Evolutionary conservation across 2,113 vertebrate species (phyloP).

Genomic region (Ceyx cyanopectus): DNA sequence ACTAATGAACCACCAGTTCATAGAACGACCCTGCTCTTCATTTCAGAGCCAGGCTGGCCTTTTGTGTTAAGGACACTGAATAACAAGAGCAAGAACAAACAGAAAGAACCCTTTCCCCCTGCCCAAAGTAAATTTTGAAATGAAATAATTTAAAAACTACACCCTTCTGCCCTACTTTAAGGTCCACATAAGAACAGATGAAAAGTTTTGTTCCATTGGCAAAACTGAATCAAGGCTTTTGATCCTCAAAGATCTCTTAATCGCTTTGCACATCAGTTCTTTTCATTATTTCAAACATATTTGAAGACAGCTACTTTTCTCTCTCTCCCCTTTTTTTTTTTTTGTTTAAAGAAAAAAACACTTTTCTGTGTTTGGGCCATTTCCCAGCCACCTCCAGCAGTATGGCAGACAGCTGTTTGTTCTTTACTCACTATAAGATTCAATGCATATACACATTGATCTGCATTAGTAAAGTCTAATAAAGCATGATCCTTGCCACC

Average conservation of each 20-base stretch:
- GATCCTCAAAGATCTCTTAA: conserved; percentile 75
- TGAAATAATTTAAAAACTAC: conserved; percentile 72
- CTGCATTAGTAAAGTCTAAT: not conserved
- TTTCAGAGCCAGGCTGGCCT: conserved; percentile 72
- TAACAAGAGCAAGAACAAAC: conserved; percentile 76
- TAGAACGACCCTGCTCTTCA: conserved; percentile 56
- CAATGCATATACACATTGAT: not conserved
- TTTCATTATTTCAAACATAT: conserved; percentile 71
- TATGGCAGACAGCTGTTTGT: conserved; percentile 1
- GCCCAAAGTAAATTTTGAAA: conserved; percentile 77
- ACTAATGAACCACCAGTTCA: conserved; percentile 61
- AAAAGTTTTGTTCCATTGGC: conserved; percentile 65
- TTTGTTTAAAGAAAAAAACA: not conserved
- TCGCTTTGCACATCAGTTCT: conserved; percentile 63
- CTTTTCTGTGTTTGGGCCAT: conserved; percentile 26
- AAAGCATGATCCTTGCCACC: not conserved
- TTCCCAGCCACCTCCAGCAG: not conserved
- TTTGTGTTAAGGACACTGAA: conserved; percentile 68
- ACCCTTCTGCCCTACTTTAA: conserved; percentile 79
- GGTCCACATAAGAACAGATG: conserved; percentile 75
- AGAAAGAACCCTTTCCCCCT: conserved; percentile 70
- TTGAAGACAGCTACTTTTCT: conserved; percentile 44
- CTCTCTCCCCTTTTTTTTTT: not conserved
- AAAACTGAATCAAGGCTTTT: conserved; percentile 70
- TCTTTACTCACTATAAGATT: not conserved